Base-by-base conservation (phyloP, 2,797 vertebrate species). In the Gallinago nigripennis region DNA sequence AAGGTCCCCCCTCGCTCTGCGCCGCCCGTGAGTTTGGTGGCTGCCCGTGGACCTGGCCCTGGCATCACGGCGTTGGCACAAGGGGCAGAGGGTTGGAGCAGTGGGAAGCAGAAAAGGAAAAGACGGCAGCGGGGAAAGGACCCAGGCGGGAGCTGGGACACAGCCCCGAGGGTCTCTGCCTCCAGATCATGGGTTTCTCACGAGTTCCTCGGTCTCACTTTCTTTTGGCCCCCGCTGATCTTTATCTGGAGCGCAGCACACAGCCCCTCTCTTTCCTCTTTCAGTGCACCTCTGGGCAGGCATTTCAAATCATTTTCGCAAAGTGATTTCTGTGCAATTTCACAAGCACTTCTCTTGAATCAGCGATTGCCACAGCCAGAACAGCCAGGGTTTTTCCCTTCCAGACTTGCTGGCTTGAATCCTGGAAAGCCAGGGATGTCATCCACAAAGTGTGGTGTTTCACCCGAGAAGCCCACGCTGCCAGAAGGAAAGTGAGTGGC, bases 41-140 rank as follows among this genome's bases (percentile, higher is more conserved):
- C 33, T 71, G 19, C 43, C 50, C 6, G 0, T 2, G 58, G 72
- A 14, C 80, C 46, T 12, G 65, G 57, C 54, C 77, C 37, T 18
- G 0, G 80, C 81, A 31, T n/a, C 2, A 1, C 16, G 41, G 41
- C 1, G 2, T 61, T 1, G 0, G 46, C 53, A 18, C 45, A 19
- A 18, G n/a, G 43, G 58, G 27, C 39, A 66, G 33, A 43, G 51
- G 21, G 66, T 53, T 54, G 51, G 51, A 70, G 73, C 0, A 0
- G 41, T 70, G 61, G 58, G 70, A 94, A 87, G 57, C 1, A 35
- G 64, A 92, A 95, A 57, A 57, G 31, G 76, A 58, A 63, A 83
- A 72, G 58, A n/a, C 2, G 5, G 66, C 35, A 31, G 64, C 0
- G 0, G 64, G 66, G 14, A 79, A 56, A 54, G 30, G 16, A 35